Evolutionary conservation across 2,113 vertebrate species (phyloP), one percentile per base, ranked within the genome.

Genomic region (Phocoena sinus): DNA sequence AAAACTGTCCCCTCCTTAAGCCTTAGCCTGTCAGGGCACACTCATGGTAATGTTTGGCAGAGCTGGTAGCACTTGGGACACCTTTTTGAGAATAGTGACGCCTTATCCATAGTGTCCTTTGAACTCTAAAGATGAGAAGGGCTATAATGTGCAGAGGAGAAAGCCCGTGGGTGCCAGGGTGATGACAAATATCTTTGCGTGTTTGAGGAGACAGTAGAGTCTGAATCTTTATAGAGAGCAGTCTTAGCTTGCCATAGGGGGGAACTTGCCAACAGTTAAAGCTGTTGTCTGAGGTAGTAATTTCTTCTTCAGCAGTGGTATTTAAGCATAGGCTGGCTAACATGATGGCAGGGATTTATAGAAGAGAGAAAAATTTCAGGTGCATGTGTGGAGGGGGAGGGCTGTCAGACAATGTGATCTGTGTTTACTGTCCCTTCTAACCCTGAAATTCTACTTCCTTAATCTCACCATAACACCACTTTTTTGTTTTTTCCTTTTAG

Each of bases 81-180:
- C 2, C 8, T 53, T 67, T 44, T 7, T 1, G 47, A 87, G 38
- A 84, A 76, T 13, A 23, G 13, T 5, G 71, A 84, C 28, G 17
- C 4, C n/a, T 65, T 88, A 38, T 65, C 41, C 21, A 12, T 33
- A 41, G 9, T 17, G 2, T 44, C 18, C 21, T 76, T 58, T 89
- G 44, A 89, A 50, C 8, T 33, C 23, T 63, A 7, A 33, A 79
- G 31, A 60, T 31, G n/a, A 53, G 82, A 94, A 77, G 79, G 60
- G 87, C 47, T 84, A 0, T 28, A 17, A 14, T 53, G 33, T 28
- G 23, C 1, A 67, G 23, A 74, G 33, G 60, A 90, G 83, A 79
- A 21, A 47, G 60, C 25, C 41, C 0, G 0, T 11, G 50, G 18
- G 5, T 17, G 3, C 76, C 23, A 18, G 41, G 20, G 11, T 58